Base-by-base conservation (phyloP, 2,888 invertebrate genomes). In the Peribatodes rhomboidaria region DNA sequence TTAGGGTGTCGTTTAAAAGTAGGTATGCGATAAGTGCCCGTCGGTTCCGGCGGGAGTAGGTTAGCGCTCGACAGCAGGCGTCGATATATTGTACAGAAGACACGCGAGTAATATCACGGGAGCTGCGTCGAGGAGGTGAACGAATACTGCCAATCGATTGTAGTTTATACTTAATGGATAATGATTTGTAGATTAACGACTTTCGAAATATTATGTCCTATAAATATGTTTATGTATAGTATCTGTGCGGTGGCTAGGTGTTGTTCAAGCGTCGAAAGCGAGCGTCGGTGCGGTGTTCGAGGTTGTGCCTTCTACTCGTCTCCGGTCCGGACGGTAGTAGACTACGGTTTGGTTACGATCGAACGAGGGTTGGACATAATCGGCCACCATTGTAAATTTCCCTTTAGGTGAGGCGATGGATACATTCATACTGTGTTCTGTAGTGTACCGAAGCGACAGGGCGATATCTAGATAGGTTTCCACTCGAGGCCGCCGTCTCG, bases 121-220 rank as follows among this genome's bases (percentile, higher is more conserved):
- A 81, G 37, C 37, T 53, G 41, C 77, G 77, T 79, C 77, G 80
- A 77, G 78, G 83, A 83, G 83, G 80, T 83, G 83, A 89, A 87
- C 78, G 82, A 87, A 90, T 91, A 92, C 92, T 92, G 92, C 92
- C 92, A 92, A 91, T 92, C 89, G 92, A 88, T 89, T 87, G 89
- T 91, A 92, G 90, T 86, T 88, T 88, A 84, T 89, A 87, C 82
- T 81, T 87, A 87, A 85, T 84, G 84, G 83, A 83, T 87, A 88
- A 89, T 88, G 86, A 87, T 90, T 89, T 89, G 89, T 90, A 92
- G 90, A 82, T 82, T 87, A 86, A 89, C 86, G 76, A 87, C 50
- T 88, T 92, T 89, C 80, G 88, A 86, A 86, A 88, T 89, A 90
- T 87, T 87, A 86, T 90, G 88, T 90, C 90, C 86, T 88, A 68